Evolutionary conservation across 2,888 invertebrate species (phyloP), one percentile per base, ranked within the genome.

Genomic region (Boloria selene): DNA sequence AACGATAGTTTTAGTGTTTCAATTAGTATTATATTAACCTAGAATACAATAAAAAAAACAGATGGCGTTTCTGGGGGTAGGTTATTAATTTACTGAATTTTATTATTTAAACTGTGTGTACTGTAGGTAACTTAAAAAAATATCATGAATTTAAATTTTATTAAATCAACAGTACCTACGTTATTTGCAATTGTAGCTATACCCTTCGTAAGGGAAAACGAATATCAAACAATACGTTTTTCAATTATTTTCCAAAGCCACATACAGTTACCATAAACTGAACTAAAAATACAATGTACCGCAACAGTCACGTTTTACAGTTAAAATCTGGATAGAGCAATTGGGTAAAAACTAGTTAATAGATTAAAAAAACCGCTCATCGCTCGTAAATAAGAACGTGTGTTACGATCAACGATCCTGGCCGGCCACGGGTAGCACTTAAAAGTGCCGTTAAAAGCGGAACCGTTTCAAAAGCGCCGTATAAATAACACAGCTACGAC

Each of bases 381-480:
- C 61, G 62, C 62, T 69, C 56, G 54, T 73, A 52, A 65, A 74
- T 75, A 71, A 50, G 45, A 67, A 64, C 59, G 73, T 75, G 73
- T 72, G 61, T 62, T 62, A 64, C 79, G 78, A 82, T 81, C 81
- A 81, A 76, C 77, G 78, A 74, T 79, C 76, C 74, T 76, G 71
- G 70, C 76, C 75, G 79, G 75, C 77, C 79, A 82, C 79, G 81
- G 81, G 77, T 79, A 84, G 87, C 88, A 89, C 86, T 89, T 90
- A 88, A 87, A 90, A 88, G 79, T 86, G 84, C 86, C 86, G 85
- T 87, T 89, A 88, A 89, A 88, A 86, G 86, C 85, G 84, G 81
- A 79, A 81, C 80, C 83, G 80, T 84, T 82, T 88, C 85, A 87
- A 88, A 89, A 85, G 87, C 86, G 77, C 76, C 84, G 81, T 86